Evolutionary conservation across 64 coral and sea anemone species (phyloP).

Genomic region (Dendrophyllia cribrosa): DNA sequence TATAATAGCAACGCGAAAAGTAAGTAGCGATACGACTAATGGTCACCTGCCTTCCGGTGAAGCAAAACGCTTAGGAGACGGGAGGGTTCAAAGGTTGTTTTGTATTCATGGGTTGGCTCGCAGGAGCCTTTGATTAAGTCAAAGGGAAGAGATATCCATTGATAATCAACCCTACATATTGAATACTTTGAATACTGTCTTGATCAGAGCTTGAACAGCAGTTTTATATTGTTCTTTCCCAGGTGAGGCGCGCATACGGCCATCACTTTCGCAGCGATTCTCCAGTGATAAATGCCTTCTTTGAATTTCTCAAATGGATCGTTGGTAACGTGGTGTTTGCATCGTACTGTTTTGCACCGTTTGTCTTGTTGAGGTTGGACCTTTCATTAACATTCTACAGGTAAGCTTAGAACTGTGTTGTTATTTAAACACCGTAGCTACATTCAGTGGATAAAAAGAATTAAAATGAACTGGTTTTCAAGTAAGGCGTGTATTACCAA

Average conservation of each 20-base stretch:
- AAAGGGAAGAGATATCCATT: too few relatives aligned
- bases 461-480: too few relatives aligned
- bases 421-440: not conserved
- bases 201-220: not conserved
- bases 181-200: too few relatives aligned
- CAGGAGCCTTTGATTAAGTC: too few relatives aligned
- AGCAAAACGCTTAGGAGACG: too few relatives aligned
- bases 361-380: constrained; percentile 4
- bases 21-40: not conserved
- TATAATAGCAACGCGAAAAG: constrained; percentile 43
- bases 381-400: constrained; percentile 25
- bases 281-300: not conserved
- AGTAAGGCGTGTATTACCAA: too few relatives aligned
- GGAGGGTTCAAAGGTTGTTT: too few relatives aligned
- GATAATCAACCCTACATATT: too few relatives aligned
- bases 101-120: too few relatives aligned
- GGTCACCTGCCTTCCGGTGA: too few relatives aligned
- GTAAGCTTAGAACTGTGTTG: not conserved
- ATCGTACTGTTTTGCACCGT: not conserved
- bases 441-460: too few relatives aligned
- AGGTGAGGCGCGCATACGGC: not conserved
- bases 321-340: not conserved
- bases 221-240: not conserved
- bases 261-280: not conserved
- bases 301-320: constrained; percentile 10